A percentile compares a stretch with the other conserved stretches of the same genome.
Conservation (phyloP, 35 echinoderm and acorn worm genomes). For the Diadema setosum region DNA sequence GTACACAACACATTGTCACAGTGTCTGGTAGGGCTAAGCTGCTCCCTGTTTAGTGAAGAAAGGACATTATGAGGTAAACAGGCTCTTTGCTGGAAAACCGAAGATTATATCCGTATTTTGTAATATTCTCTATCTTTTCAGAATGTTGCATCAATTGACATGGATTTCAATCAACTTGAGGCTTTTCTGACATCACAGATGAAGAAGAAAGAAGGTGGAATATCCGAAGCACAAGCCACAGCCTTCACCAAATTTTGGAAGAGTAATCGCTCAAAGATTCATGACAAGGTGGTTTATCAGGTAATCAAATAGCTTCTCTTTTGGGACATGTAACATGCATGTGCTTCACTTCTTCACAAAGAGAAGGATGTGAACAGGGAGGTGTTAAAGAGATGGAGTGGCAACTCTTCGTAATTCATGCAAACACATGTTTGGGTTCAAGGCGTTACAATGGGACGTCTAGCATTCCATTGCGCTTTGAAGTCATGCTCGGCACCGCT, state of each 20-base stretch:
- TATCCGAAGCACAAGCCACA: constrained; percentile 67
- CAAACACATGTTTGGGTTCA: too few relatives aligned
- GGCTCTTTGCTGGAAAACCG: neutral
- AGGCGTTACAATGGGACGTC: too few relatives aligned
- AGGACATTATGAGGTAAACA: neutral
- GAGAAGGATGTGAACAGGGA: too few relatives aligned
- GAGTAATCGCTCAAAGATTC: constrained; percentile 90
- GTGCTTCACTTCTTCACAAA: too few relatives aligned
- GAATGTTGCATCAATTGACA: constrained; percentile 82
- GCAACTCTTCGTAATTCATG: too few relatives aligned
- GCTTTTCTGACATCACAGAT: constrained; percentile 91
- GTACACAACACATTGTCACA: neutral
- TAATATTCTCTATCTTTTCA: neutral
- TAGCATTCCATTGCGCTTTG: too few relatives aligned
- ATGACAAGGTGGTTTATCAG: constrained; percentile 78
- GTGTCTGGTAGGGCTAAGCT: neutral
- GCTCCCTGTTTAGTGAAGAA: neutral
- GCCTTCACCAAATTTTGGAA: constrained; percentile 97
- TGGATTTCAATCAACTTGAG: constrained; percentile 97
- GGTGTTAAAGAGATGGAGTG: too few relatives aligned
- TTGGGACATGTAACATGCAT: too few relatives aligned
- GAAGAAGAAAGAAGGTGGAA: constrained; percentile 83
- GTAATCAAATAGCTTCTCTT: constrained; percentile 19
- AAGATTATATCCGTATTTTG: neutral
- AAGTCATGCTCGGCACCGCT: too few relatives aligned